Base-by-base conservation (phyloP, 2,797 vertebrate species). In the Fratercula arctica region DNA sequence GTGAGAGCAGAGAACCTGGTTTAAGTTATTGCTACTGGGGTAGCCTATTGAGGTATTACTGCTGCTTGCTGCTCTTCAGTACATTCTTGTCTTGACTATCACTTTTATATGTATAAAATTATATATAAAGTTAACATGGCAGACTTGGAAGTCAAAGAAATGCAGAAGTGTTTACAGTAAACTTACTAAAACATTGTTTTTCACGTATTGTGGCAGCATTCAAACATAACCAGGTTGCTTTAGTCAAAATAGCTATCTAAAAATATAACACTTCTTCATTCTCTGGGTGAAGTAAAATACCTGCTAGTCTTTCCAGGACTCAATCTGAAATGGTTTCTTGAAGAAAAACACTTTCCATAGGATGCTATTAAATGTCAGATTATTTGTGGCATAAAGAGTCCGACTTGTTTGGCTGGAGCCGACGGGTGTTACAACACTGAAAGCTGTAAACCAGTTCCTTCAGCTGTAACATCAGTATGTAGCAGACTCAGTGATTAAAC, bases 391-490 rank as follows among this genome's bases (percentile, higher is more conserved):
- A 37, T 20, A 31, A 24, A 46, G 21, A 51, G 35, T 76, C 51
- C 31, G 21, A 10, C 64, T 73, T 17, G 45, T 68, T 79, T 75
- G 70, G 15, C 45, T 87, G 85, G 37, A 20, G 31, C 48, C 5
- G 5, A 16, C 9, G 33, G 72, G 26, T 46, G 17, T 77, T 77
- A 54, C 14, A 66, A 10, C 26, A 35, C 43, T 33, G 66, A 64
- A 68, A 25, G 61, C 76, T 91, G 28, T 76, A 84, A 94, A 93
- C 69, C 66, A 69, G 26, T 93, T 97, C 39, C 46, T 63, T 78
- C 69, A 75, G 41, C 68, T 68, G 63, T 16, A 88, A 29, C 35
- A 17, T 48, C 8, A 35, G 57, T 81, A 15, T 1, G 1, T 35
- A 12, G 20, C 50, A 90, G 57, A 37, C 66, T 45, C 3, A 0